Conservation (phyloP, 1,140 invertebrate genomes). For the Ladona fulva region DNA sequence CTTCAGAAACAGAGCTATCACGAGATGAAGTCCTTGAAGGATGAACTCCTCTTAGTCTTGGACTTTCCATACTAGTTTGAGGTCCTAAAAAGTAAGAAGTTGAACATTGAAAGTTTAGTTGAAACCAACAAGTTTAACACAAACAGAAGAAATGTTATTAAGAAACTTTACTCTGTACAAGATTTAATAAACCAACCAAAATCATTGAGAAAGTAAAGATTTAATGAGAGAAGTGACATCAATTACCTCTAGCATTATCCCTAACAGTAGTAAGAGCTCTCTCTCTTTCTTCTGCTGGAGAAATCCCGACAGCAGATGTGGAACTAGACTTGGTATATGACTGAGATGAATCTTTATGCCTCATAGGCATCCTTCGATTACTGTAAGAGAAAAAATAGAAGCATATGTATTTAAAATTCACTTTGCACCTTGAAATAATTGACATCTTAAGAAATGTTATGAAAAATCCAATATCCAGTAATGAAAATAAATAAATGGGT, state of each 20-base stretch:
- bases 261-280: constrained; percentile 12
- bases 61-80: neutral
- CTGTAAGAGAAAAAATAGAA: neutral
- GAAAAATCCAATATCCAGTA: too few species aligned
- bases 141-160: too few species aligned
- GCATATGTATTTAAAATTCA: too few species aligned
- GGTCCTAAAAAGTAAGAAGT: neutral
- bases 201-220: too few species aligned
- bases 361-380: neutral
- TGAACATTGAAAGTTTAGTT: too few species aligned
- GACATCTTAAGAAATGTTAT: too few species aligned
- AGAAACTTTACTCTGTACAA: too few species aligned
- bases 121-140: too few species aligned
- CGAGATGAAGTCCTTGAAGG: constrained; percentile 17
- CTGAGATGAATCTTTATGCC: constrained; percentile 1
- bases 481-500: too few species aligned
- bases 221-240: constrained; percentile 34
- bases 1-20: constrained; percentile 15
- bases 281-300: neutral
- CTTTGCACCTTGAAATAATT: too few species aligned
- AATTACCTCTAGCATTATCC: constrained; percentile 12
- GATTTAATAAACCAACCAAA: too few species aligned
- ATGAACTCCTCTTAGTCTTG: neutral
- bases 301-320: neutral
- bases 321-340: neutral